Evolutionary conservation across 2,113 vertebrate genomes (phyloP).

Genomic region (Anarhynchus alexandrinus): DNA sequence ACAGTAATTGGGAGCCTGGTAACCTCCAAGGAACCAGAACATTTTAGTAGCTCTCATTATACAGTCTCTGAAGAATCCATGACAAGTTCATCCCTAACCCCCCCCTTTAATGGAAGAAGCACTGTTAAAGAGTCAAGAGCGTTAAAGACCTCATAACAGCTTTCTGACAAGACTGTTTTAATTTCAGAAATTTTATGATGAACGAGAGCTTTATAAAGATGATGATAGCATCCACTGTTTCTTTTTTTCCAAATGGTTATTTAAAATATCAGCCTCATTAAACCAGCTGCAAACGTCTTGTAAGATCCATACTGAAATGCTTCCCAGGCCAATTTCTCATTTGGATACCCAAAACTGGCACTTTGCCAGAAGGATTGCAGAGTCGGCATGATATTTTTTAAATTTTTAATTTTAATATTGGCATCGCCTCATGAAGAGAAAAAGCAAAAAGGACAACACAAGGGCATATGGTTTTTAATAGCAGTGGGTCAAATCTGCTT

Average conservation of each 20-base stretch:
- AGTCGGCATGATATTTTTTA: not conserved
- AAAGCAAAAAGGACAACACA: not conserved
- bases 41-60: not conserved
- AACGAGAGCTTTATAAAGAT: not conserved
- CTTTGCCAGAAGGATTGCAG: not conserved
- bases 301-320: not conserved
- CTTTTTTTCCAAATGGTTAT: not conserved
- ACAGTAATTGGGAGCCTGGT: not conserved
- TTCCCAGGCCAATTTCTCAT: not conserved
- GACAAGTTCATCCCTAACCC: not conserved
- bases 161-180: conserved; percentile 28
- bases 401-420: not conserved
- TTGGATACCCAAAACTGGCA: not conserved
- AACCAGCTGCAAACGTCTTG: not conserved
- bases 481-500: not conserved
- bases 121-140: not conserved
- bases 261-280: conserved; percentile 29
- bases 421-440: not conserved
- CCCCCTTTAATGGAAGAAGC: not conserved
- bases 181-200: not conserved
- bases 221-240: not conserved
- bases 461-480: not conserved
- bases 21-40: not conserved
- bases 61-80: not conserved
- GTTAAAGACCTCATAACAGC: not conserved